Evolutionary conservation across 1,140 invertebrate genomes (phyloP).

Genomic region (Paraescarpia echinospica): DNA sequence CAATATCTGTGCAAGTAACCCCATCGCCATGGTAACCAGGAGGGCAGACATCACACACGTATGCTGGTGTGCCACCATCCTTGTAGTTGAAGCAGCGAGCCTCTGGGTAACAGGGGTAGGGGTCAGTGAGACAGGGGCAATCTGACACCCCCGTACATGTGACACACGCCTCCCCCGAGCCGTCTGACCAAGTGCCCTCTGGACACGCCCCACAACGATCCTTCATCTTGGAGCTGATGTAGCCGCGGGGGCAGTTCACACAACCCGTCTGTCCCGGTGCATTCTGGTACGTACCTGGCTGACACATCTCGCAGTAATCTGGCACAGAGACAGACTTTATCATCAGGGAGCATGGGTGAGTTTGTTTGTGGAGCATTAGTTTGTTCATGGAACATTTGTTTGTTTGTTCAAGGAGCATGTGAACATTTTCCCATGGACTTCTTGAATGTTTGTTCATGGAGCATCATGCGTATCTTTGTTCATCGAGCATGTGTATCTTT

Average conservation of each 20-base stretch:
- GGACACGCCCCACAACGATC: conserved; percentile 38
- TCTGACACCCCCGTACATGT: conserved; percentile 23
- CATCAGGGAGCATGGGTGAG: too few relatives aligned
- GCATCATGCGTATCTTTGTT: too few relatives aligned
- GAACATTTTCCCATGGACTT: too few relatives aligned
- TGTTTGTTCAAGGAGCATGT: too few relatives aligned
- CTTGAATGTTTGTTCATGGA: too few relatives aligned
- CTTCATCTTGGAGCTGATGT: conserved; percentile 38
- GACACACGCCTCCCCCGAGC: conserved; percentile 19
- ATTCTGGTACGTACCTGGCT: conserved; percentile 41
- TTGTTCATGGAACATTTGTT: too few relatives aligned
- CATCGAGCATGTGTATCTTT: too few relatives aligned
- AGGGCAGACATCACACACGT: conserved; percentile 78
- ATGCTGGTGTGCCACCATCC: conserved; percentile 28
- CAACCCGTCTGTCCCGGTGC: conserved; percentile 34
- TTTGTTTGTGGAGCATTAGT: too few relatives aligned
- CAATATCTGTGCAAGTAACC: conserved; percentile 42
- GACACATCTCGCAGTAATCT: conserved; percentile 44
- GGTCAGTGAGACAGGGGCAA: conserved; percentile 37
- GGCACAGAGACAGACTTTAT: not conserved
- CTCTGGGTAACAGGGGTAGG: conserved; percentile 29
- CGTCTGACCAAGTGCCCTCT: conserved; percentile 35
- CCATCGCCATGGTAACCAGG: conserved; percentile 85
- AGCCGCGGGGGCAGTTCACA: conserved; percentile 37
- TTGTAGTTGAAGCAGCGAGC: conserved; percentile 38